Percentiles rank a stretch among this genome's conserved stretches.
phyloP scores from a whole-genome alignment of 2,797 vertebrate genomes.

The Nannoperca obscura region DNA sequence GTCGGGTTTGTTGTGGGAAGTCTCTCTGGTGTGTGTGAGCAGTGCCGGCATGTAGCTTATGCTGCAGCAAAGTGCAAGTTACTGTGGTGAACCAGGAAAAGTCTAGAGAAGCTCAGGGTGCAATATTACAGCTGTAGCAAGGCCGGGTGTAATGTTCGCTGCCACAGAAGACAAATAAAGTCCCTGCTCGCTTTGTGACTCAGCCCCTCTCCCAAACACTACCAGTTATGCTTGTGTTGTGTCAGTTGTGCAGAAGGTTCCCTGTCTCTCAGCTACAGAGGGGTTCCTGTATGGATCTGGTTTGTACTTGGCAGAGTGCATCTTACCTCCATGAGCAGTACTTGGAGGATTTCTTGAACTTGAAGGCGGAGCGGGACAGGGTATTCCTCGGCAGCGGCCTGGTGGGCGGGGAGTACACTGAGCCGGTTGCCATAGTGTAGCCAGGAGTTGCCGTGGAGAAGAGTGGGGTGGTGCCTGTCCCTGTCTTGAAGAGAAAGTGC shows the following conservation, averaged over 20 bases:
- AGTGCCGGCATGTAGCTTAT: too few species aligned
- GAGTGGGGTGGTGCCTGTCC: constrained; percentile 98
- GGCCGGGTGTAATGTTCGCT: neutral
- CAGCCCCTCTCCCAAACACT: neutral
- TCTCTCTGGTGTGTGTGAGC: too few species aligned
- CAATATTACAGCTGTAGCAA: neutral
- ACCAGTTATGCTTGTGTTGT: neutral
- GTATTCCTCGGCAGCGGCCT: constrained; percentile 97
- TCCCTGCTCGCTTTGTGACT: too few species aligned
- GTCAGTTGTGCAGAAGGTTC: neutral
- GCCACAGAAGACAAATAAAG: neutral
- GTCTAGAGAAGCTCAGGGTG: neutral
- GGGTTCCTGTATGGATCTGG: neutral
- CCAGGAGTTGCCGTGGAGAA: constrained; percentile 98
- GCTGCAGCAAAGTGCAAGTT: too few species aligned
- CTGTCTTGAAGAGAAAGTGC: constrained; percentile 99
- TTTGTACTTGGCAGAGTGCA: neutral
- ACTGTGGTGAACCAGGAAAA: neutral
- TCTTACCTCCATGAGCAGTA: constrained; percentile 94
- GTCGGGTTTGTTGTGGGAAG: too few species aligned
- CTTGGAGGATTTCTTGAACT: constrained; percentile 99
- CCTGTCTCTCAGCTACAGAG: neutral
- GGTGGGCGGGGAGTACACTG: constrained; percentile 97
- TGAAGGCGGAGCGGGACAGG: constrained; percentile 97
- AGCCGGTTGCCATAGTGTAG: constrained; percentile 99